Base-by-base conservation (phyloP, 2,888 invertebrate genomes). In the Clanis bilineata region DNA sequence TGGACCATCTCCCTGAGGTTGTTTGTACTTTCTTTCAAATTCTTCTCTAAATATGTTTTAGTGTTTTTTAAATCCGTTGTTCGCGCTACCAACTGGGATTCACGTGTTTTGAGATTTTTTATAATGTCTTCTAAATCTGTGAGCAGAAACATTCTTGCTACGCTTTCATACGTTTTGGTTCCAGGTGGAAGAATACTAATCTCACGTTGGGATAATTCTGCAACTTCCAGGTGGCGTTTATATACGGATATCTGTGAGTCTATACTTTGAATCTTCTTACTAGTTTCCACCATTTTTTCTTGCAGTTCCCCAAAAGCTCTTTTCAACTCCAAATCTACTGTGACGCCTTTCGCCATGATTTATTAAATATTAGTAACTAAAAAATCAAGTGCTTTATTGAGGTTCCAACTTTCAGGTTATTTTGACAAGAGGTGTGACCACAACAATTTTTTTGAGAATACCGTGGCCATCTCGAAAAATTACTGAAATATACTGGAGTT, bases 261-360 rank as follows among this genome's bases (percentile, higher is more conserved):
- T 6, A 97, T 95, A 60, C 96, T 83, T 74, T 95, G 94, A 62
- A 97, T 91, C 87, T 97, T 96, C 80, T 96, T 96, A 66, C 94
- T 94, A 0, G 97, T 96, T 74, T 96, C 96, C 25, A 96, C 92
- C 94, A 96, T 95, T 88, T 97, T 97, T 10, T 94, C 93, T 80
- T 97, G 97, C 58, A 97, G 89, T 73, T 97, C 97, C 58, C 94
- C 88, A 80, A 98, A 97, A 0, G 97, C 97, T 94, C 95, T 94
- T 74, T 93, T 94, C 47, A 94, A 76, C 74, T 94, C 94, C 71
- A 93, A 80, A 80, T 94, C 94, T 7, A 93, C 88, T 60, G 59
- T 56, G 57, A 41, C 41, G 7, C 41, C 41, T 41, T 59, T 62
- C 22, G 59, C 59, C 59, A 59, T 62, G 38, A 38, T 36, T 36